phyloP scores from a whole-genome alignment of 2,888 invertebrate species.

The Caenorhabditis auriculariae region DNA sequence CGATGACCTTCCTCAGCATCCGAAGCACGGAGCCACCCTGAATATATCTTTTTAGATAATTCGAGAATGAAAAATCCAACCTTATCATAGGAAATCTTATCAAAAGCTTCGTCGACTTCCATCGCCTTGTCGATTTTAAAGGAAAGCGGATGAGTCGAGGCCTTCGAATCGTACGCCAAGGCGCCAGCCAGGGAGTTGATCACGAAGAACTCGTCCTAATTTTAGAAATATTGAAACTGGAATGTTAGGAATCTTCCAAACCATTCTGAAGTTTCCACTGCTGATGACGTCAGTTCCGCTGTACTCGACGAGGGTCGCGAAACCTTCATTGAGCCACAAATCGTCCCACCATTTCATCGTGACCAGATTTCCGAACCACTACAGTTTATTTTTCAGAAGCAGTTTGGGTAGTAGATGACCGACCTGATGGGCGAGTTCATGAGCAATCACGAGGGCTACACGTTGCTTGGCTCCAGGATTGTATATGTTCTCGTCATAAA shows the following conservation, averaged over 20 bases:
- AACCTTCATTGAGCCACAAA: constrained; percentile 62
- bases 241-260: too few relatives aligned
- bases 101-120: constrained; percentile 84
- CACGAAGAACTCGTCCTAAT: constrained; percentile 49
- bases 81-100: constrained; percentile 85
- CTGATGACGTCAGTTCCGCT: constrained; percentile 51
- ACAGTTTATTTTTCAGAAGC: too few relatives aligned
- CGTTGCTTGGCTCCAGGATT: constrained; percentile 77
- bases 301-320: constrained; percentile 55
- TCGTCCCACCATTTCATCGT: constrained; percentile 64
- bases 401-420: too few relatives aligned
- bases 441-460: constrained; percentile 75
- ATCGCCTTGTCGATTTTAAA: constrained; percentile 81
- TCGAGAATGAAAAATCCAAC: constrained; percentile 63
- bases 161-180: constrained; percentile 73
- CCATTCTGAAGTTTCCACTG: constrained; percentile 46
- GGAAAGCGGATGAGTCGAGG: constrained; percentile 82
- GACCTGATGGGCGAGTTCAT: constrained; percentile 8
- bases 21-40: constrained; percentile 43
- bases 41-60: too few relatives aligned
- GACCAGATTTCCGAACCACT: constrained; percentile 64
- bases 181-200: constrained; percentile 36
- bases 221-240: too few relatives aligned
- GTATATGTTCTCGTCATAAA: constrained; percentile 76
- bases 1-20: constrained; percentile 48